Evolutionary conservation across 1,140 invertebrate species (phyloP).

Genomic region (Nixonia krombeini): DNA sequence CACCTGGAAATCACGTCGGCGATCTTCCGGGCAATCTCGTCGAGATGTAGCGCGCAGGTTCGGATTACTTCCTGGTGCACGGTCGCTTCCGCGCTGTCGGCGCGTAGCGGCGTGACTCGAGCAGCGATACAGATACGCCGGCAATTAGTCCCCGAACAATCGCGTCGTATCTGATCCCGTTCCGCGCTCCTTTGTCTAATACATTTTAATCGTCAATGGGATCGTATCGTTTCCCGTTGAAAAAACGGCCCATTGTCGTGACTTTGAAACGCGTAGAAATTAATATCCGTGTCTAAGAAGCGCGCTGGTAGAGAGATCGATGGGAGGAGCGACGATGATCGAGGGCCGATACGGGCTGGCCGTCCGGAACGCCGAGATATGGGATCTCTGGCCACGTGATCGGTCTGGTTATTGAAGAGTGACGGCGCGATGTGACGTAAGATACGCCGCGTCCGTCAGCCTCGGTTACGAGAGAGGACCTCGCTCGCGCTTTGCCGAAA

Average conservation of each 20-base stretch:
- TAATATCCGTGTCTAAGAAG: no score
- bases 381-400: conserved; percentile 51
- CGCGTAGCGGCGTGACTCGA: conserved; percentile 23
- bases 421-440: conserved; percentile 15
- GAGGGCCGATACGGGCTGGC: no score
- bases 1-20: no score
- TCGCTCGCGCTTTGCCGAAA: no score
- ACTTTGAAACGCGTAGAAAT: no score
- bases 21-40: no score
- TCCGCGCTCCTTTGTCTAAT: conserved; percentile 33
- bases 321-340: no score
- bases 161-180: conserved; percentile 60
- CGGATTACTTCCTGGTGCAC: conserved; percentile 21
- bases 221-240: conserved; percentile 64
- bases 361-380: no score
- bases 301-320: no score
- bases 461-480: background rate
- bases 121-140: conserved; percentile 31
- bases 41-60: background rate
- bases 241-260: no score
- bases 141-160: conserved; percentile 61
- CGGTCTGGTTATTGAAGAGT: conserved; percentile 55
- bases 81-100: conserved; percentile 43
- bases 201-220: conserved; percentile 61
- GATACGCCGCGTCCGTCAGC: conserved; percentile 23